Conservation (phyloP, 1,140 invertebrate species). For the Polyergus mexicanus region DNA sequence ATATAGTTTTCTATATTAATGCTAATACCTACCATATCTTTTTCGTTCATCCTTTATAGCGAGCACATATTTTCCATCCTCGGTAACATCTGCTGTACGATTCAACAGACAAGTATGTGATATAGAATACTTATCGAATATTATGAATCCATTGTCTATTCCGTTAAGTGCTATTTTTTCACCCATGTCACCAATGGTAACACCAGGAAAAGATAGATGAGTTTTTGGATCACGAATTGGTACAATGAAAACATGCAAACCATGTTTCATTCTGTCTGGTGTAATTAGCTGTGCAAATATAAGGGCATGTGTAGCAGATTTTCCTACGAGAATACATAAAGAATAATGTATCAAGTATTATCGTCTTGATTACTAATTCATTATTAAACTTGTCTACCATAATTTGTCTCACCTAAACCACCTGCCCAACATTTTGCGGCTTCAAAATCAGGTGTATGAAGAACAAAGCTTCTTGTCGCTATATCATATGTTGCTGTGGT, state of each 20-base stretch:
- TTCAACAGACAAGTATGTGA: slow-evolving; percentile 94
- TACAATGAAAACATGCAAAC: slow-evolving; percentile 94
- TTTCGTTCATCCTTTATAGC: slow-evolving; percentile 92
- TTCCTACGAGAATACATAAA: slow-evolving; percentile 84
- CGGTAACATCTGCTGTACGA: slow-evolving; percentile 94
- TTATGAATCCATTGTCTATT: slow-evolving; percentile 96
- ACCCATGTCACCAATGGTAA: slow-evolving; percentile 94
- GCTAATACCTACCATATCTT: slow-evolving; percentile 87
- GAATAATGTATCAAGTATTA: background rate
- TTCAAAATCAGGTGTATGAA: slow-evolving; percentile 97
- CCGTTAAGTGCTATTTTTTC: slow-evolving; percentile 96
- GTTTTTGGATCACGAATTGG: slow-evolving; percentile 93
- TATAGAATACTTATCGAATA: slow-evolving; percentile 95
- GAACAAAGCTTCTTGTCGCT: slow-evolving; percentile 92
- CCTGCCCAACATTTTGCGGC: slow-evolving; percentile 98
- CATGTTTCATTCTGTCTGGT: slow-evolving; percentile 93
- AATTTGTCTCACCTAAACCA: slow-evolving; percentile 90
- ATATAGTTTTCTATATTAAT: background rate
- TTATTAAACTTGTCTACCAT: background rate
- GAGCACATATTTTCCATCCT: slow-evolving; percentile 93
- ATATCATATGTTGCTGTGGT: slow-evolving; percentile 96
- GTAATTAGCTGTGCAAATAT: slow-evolving; percentile 94
- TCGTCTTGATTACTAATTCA: background rate
- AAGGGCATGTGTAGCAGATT: slow-evolving; percentile 95
- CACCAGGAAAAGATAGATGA: slow-evolving; percentile 90